Evolutionary conservation across 2,113 vertebrate species (phyloP).

Genomic region (Corynorhinus townsendii): DNA sequence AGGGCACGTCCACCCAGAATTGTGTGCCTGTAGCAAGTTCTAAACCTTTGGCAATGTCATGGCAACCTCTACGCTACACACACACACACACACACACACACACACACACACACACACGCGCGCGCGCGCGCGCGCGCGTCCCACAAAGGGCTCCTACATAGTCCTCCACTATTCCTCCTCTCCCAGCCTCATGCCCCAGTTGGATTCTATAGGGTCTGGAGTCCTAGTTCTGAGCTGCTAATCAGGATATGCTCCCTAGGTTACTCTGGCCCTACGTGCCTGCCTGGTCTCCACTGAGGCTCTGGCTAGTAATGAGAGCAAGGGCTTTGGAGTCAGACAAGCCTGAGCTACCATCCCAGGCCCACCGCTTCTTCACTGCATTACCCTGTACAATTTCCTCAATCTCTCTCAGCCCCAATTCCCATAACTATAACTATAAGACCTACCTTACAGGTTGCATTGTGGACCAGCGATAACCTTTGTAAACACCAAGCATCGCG

Average conservation of each 20-base stretch:
- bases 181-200: neutral
- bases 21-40: neutral
- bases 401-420: neutral
- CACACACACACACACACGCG: neutral
- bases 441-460: neutral
- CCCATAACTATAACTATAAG: neutral
- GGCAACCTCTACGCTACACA: neutral
- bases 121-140: too few relatives aligned
- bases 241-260: too few relatives aligned
- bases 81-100: neutral
- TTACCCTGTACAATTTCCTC: neutral
- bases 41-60: neutral
- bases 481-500: neutral
- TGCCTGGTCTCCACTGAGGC: neutral
- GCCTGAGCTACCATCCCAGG: neutral
- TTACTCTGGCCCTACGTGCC: neutral
- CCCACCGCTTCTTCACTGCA: neutral
- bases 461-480: neutral
- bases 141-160: neutral
- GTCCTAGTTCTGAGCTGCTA: neutral
- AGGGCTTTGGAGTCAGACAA: neutral
- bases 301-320: neutral
- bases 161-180: neutral
- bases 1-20: neutral
- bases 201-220: neutral